Conservation (phyloP, 2,113 vertebrate genomes). For the Jacana jacana region DNA sequence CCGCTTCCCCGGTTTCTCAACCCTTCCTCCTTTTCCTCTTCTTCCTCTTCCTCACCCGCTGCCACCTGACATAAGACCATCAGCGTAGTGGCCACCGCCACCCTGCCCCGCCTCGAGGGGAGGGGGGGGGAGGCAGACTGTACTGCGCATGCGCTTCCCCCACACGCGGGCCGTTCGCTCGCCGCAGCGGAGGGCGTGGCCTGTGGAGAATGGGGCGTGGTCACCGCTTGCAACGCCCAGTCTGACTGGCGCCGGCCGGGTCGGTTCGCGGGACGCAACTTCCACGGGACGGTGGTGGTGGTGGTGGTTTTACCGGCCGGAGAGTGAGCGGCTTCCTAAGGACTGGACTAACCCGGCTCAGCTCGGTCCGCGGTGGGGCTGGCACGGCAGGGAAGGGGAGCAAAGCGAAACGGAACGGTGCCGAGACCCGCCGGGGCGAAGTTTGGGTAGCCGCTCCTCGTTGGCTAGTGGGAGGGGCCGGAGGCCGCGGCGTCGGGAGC, state of each 20-base stretch:
- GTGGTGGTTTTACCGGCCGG: neutral
- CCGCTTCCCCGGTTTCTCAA: neutral
- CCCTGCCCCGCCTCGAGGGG: too few species aligned
- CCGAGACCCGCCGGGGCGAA: neutral
- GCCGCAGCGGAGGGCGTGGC: neutral
- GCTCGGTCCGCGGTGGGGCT: neutral
- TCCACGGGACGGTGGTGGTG: neutral
- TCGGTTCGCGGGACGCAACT: neutral
- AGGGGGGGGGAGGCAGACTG: too few species aligned
- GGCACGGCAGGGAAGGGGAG: neutral
- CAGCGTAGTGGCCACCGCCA: too few species aligned
- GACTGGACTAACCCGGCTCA: fast-evolving
- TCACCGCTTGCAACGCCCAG: neutral
- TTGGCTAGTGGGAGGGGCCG: neutral
- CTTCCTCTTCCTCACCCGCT: neutral
- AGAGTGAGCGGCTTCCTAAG: neutral
- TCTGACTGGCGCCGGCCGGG: neutral
- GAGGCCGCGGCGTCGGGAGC: neutral
- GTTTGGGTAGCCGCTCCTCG: neutral
- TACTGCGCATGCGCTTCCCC: neutral
- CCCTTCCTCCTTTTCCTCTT: too few species aligned
- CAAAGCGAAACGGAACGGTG: neutral
- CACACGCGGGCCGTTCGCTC: neutral
- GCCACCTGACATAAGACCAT: too few species aligned
- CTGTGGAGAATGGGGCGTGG: neutral